Conservation (phyloP, 2,113 vertebrate genomes). For the Lepisosteus osseus region DNA sequence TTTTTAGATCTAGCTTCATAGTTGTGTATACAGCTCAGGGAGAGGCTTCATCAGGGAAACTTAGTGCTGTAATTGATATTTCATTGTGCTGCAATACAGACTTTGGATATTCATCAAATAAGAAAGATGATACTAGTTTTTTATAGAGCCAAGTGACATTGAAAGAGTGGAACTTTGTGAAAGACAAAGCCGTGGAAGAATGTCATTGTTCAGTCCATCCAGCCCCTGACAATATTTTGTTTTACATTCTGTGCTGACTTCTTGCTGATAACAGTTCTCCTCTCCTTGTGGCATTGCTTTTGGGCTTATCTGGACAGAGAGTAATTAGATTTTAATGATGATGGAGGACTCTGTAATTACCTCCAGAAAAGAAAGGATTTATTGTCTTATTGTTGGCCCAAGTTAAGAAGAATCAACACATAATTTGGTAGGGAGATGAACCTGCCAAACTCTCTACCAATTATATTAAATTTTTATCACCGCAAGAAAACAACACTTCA, state of each 20-base stretch:
- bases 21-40: too few relatives aligned
- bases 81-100: neutral
- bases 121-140: neutral
- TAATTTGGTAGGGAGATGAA: neutral
- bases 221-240: neutral
- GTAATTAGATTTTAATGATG: constrained; percentile 31
- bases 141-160: constrained; percentile 4
- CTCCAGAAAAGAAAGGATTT: constrained; percentile 20
- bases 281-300: neutral
- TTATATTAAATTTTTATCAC: neutral
- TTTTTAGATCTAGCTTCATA: too few relatives aligned
- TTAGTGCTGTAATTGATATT: neutral
- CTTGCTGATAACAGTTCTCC: constrained; percentile 4
- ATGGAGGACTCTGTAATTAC: constrained; percentile 25
- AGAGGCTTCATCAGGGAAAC: neutral
- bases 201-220: neutral
- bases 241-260: constrained; percentile 12
- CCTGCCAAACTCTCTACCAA: constrained; percentile 9
- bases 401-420: neutral
- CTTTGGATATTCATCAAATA: neutral
- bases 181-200: neutral
- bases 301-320: constrained; percentile 18
- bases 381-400: constrained; percentile 10
- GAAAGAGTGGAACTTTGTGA: neutral
- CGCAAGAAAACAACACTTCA: neutral